Conservation (phyloP, 2,113 vertebrate genomes). For the Pygoscelis adeliae region DNA sequence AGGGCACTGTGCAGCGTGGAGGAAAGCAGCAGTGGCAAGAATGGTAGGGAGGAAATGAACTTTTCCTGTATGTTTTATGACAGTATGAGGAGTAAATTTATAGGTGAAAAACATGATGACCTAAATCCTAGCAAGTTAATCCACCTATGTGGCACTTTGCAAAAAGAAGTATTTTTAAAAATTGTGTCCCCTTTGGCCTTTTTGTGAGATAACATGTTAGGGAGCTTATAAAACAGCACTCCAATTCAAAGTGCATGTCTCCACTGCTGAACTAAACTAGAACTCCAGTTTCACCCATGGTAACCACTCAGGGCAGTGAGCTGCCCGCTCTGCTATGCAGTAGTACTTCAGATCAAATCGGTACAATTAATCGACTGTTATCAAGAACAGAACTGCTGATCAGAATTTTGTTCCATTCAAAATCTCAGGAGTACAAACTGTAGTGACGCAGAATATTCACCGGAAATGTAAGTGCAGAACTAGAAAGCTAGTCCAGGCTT, state of each 20-base stretch:
- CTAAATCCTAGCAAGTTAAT: background rate
- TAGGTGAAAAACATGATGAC: background rate
- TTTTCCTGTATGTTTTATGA: background rate
- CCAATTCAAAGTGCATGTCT: background rate
- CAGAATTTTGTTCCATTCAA: background rate
- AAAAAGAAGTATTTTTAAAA: background rate
- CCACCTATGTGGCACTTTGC: background rate
- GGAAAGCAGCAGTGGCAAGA: background rate
- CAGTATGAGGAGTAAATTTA: background rate
- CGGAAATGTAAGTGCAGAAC: background rate
- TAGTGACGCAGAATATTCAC: background rate
- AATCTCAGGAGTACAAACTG: background rate
- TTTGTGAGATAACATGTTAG: background rate
- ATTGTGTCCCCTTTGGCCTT: background rate
- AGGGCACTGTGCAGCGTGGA: background rate
- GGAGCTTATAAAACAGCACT: background rate
- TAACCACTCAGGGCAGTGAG: background rate
- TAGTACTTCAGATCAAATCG: background rate
- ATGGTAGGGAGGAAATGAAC: background rate
- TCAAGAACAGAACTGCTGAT: background rate
- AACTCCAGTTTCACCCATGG: background rate
- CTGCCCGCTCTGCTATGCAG: background rate
- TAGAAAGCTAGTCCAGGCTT: background rate
- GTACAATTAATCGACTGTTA: background rate
- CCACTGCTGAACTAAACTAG: background rate